Conservation (phyloP, 2,888 invertebrate genomes). For the Eurytoma adleriae region DNA sequence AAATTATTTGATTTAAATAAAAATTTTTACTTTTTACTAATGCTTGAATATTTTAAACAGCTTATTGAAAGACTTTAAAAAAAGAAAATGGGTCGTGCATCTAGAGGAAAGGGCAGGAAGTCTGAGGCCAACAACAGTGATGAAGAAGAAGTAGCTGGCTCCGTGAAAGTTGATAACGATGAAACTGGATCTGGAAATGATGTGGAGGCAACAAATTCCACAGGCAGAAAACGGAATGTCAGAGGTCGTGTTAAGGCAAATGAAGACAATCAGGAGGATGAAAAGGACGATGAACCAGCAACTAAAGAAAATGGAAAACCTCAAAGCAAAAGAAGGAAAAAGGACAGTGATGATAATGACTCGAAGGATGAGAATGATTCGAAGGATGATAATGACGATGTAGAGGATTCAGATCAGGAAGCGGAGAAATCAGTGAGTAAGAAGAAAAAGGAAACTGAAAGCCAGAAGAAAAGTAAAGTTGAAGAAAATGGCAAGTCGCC, state of each 20-base stretch:
- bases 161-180: conserved; percentile 57
- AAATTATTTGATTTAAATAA: too few species aligned
- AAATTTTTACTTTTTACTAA: neutral
- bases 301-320: conserved; percentile 56
- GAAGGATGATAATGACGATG: too few species aligned
- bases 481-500: conserved; percentile 28
- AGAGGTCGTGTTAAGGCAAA: conserved; percentile 61
- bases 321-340: conserved; percentile 63
- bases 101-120: conserved; percentile 71
- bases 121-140: conserved; percentile 69
- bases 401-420: conserved; percentile 65
- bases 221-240: conserved; percentile 61
- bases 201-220: conserved; percentile 42
- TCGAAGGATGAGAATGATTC: conserved; percentile 61
- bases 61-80: neutral
- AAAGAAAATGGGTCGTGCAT: conserved; percentile 70
- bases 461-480: neutral
- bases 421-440: conserved; percentile 59
- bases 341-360: conserved; percentile 61
- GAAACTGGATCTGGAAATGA: conserved; percentile 48
- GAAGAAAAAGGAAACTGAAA: conserved; percentile 69
- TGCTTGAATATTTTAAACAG: neutral
- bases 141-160: conserved; percentile 72
- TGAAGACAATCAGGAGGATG: conserved; percentile 62
- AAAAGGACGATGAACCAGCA: conserved; percentile 55